Conservation (phyloP, 2,888 invertebrate species). For the Drosophila paucipuncta region DNA sequence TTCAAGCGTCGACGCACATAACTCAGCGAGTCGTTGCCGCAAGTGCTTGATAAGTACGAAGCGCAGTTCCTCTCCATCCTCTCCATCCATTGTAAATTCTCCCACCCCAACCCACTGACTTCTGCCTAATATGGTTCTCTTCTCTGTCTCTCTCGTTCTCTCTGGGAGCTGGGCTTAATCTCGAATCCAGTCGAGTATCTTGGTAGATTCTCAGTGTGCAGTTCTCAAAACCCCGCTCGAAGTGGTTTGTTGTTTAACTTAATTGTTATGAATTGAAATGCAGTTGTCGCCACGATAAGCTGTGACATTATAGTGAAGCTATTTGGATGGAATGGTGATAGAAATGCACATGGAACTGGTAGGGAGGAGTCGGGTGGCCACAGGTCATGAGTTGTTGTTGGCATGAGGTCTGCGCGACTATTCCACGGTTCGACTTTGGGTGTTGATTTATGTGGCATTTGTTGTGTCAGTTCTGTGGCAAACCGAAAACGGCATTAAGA, state of each 20-base stretch:
- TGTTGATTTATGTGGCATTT: constrained; percentile 69
- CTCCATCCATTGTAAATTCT: background rate
- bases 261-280: constrained; percentile 78
- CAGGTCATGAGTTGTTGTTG: constrained; percentile 2
- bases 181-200: constrained; percentile 19
- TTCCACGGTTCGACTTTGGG: constrained; percentile 31
- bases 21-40: constrained; percentile 47
- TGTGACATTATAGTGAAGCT: background rate
- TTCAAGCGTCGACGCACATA: constrained; percentile 38
- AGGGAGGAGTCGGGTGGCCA: background rate
- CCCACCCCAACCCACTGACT: background rate
- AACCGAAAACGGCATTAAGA: constrained; percentile 21
- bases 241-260: constrained; percentile 57
- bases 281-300: constrained; percentile 60
- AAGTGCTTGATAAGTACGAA: constrained; percentile 39
- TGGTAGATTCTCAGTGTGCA: background rate
- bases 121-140: background rate
- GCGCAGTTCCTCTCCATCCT: background rate
- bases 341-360: background rate
- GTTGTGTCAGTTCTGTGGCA: constrained; percentile 37
- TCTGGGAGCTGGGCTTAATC: background rate
- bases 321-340: background rate
- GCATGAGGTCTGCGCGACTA: constrained; percentile 11
- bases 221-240: constrained; percentile 1
- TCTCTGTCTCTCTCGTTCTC: background rate